These are phyloP conservation scores for Sarcophaga caerulescens DNA, from an alignment of 2,888 invertebrate species.

Conservation along the genomic window DNA sequence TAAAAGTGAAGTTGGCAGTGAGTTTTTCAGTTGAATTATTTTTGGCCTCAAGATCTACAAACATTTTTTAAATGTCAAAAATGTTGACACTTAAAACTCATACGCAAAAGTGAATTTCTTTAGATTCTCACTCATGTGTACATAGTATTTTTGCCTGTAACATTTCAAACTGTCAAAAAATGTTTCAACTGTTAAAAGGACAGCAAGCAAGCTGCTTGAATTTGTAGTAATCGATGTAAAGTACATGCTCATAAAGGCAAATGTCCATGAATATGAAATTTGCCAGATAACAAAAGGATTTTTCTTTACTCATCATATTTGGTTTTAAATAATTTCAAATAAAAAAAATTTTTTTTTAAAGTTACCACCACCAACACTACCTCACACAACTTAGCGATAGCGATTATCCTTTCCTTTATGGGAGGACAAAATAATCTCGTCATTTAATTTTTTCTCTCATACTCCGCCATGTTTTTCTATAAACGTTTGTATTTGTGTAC, in stretches of 20 bases:
- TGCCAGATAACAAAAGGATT: slow-evolving; percentile 53
- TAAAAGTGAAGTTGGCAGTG: too few species aligned
- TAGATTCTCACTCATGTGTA: slow-evolving; percentile 47
- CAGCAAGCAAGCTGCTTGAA: not conserved
- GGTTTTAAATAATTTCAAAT: slow-evolving; percentile 5
- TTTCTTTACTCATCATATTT: not conserved
- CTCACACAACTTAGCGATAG: not conserved
- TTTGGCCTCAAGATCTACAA: too few species aligned
- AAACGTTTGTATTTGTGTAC: not conserved
- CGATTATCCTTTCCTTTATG: slow-evolving; percentile 30
- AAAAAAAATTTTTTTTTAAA: slow-evolving; percentile 7
- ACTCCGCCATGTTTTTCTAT: slow-evolving; percentile 10
- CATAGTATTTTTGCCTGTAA: slow-evolving; percentile 34
- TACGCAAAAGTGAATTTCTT: slow-evolving; percentile 3
- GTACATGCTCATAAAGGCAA: not conserved
- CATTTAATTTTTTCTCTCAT: not conserved
- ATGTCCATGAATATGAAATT: not conserved
- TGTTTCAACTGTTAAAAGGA: slow-evolving; percentile 47
- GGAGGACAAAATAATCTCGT: too few species aligned
- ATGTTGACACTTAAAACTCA: slow-evolving; percentile 35
- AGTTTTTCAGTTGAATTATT: too few species aligned
- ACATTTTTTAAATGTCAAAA: slow-evolving; percentile 35
- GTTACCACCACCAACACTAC: not conserved
- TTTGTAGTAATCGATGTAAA: slow-evolving; percentile 10
- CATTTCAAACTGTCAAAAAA: slow-evolving; percentile 50